Evolutionary conservation across 2,797 vertebrate species (phyloP).

Genomic region (Valencia hispanica): DNA sequence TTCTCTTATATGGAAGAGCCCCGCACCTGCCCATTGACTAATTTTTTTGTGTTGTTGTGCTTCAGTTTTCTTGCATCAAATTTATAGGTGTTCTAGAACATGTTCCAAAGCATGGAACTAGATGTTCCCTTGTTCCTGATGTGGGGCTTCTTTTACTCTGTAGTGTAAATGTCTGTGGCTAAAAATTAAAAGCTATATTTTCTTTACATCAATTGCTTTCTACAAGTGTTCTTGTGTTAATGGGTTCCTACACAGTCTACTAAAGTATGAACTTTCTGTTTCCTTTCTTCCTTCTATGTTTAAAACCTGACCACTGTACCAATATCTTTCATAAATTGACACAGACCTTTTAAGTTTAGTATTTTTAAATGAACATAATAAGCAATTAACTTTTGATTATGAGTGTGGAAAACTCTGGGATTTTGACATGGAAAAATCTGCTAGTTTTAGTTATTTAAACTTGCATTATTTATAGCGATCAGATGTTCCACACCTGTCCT

Average conservation of each 20-base stretch:
- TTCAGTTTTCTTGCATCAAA: neutral
- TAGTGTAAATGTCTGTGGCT: too few species aligned
- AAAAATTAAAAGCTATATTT: too few species aligned
- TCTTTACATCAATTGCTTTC: neutral
- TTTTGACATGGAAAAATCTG: neutral
- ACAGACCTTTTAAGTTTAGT: neutral
- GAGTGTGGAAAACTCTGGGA: neutral
- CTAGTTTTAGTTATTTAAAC: neutral
- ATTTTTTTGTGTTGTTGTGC: neutral
- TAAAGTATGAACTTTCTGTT: too few species aligned
- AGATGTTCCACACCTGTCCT: neutral
- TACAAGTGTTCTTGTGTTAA: neutral
- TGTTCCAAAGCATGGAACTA: neutral
- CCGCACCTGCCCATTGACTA: too few species aligned
- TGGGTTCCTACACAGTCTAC: neutral
- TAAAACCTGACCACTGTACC: too few species aligned
- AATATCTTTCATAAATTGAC: too few species aligned
- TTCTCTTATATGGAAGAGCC: too few species aligned
- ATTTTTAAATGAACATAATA: neutral
- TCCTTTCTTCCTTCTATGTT: too few species aligned
- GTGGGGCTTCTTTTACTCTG: neutral
- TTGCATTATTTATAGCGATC: neutral
- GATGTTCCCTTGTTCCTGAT: too few species aligned
- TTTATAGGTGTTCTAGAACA: neutral
- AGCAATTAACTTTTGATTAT: neutral